A percentile compares a stretch with the other conserved stretches of the same genome.
Conservation (phyloP, 2,797 vertebrate genomes). For the Diceros bicornis region DNA sequence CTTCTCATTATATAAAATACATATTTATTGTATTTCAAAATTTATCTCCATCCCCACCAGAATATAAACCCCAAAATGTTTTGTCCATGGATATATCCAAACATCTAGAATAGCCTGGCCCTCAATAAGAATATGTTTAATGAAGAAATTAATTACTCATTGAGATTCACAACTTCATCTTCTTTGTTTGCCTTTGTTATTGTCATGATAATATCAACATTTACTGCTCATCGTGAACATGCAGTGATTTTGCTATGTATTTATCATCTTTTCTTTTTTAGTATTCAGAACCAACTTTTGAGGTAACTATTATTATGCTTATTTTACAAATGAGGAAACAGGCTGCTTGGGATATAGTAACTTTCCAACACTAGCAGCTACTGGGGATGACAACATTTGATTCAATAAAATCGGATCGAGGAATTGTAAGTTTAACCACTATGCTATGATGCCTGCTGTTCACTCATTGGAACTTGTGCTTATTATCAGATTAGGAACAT, state of each 20-base stretch:
- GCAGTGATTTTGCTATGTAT: neutral
- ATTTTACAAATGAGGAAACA: neutral
- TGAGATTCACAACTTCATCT: neutral
- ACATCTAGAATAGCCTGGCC: neutral
- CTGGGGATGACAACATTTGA: neutral
- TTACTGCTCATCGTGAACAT: neutral
- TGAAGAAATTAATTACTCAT: conserved; percentile 37
- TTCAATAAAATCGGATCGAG: neutral
- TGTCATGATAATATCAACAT: neutral
- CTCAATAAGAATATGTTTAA: neutral
- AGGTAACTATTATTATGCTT: neutral
- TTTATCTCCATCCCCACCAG: neutral
- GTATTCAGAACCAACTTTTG: neutral
- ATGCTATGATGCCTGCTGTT: neutral
- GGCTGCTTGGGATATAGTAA: neutral
- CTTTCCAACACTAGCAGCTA: neutral
- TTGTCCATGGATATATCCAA: neutral
- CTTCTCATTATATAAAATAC: neutral
- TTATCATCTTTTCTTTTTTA: neutral
- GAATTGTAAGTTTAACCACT: neutral
- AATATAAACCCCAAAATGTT: neutral
- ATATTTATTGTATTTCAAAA: neutral
- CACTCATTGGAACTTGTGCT: neutral
- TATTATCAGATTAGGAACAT: neutral
- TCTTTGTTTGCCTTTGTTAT: neutral